These are phyloP conservation scores for Aplysia californica DNA, from an alignment of 1,140 invertebrate genomes.

Conservation along the genomic window DNA sequence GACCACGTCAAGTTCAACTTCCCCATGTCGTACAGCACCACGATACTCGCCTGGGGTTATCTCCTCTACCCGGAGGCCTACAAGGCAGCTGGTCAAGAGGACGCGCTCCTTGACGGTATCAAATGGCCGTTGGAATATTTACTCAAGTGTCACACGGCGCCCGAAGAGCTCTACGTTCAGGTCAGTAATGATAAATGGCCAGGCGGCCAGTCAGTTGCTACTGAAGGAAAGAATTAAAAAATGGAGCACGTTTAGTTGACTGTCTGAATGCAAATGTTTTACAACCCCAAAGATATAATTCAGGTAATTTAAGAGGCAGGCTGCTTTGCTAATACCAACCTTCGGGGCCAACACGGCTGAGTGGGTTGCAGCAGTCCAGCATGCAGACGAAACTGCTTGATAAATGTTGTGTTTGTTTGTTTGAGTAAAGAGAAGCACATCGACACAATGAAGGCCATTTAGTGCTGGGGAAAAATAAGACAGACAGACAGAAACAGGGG, in stretches of 20 bases:
- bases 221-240: neutral
- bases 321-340: neutral
- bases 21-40: constrained; percentile 74
- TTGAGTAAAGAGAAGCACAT: no score
- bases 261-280: no score
- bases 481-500: no score
- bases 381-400: no score
- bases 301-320: neutral
- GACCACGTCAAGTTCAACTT: constrained; percentile 78
- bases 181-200: constrained; percentile 24
- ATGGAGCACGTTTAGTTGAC: no score
- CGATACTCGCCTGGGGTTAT: constrained; percentile 73
- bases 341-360: neutral
- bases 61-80: constrained; percentile 73
- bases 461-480: no score
- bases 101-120: constrained; percentile 65
- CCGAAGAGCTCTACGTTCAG: constrained; percentile 46
- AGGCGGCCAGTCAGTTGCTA: neutral
- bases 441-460: no score
- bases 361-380: no score
- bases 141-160: constrained; percentile 68
- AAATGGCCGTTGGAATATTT: constrained; percentile 76
- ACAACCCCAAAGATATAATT: neutral
- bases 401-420: no score
- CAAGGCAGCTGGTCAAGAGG: constrained; percentile 63